These are phyloP conservation scores for Conus ventricosus DNA, from an alignment of 1,140 invertebrate genomes.

Conservation along the genomic window DNA sequence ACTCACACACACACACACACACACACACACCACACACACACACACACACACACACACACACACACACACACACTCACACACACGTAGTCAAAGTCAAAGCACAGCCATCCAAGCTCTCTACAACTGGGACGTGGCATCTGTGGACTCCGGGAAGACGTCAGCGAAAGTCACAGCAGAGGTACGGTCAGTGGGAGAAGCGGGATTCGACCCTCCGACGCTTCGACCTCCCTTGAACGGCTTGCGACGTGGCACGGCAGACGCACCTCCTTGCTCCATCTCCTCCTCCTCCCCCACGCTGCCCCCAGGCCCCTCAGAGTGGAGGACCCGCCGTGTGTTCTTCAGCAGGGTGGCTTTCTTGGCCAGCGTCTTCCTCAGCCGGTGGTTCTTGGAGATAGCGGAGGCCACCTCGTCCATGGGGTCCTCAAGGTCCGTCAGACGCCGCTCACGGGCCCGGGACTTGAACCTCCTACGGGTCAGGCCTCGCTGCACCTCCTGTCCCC, in stretches of 20 bases:
- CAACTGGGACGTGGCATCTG: neutral
- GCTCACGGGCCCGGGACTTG: neutral
- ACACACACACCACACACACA: slow-evolving; percentile 9
- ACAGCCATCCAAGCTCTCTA: neutral
- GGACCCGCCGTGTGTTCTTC: slow-evolving; percentile 22
- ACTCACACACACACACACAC: neutral
- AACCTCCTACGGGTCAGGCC: neutral
- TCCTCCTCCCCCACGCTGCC: neutral
- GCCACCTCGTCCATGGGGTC: slow-evolving; percentile 34
- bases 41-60: slow-evolving; percentile 3
- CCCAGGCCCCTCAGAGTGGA: neutral
- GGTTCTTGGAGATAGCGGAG: slow-evolving; percentile 23
- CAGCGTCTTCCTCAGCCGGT: slow-evolving; percentile 30
- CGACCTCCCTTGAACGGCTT: neutral
- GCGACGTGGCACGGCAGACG: neutral
- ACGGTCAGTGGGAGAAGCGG: neutral
- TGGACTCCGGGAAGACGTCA: neutral
- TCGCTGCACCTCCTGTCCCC: neutral
- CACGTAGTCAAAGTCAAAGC: neutral
- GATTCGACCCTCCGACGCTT: neutral
- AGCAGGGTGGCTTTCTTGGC: slow-evolving; percentile 43
- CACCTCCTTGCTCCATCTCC: neutral
- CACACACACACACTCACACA: neutral
- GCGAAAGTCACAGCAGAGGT: neutral
- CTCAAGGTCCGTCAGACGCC: neutral